These are phyloP conservation scores for Polyploca ridens DNA, from an alignment of 2,888 invertebrate species.

Conservation along the genomic window DNA sequence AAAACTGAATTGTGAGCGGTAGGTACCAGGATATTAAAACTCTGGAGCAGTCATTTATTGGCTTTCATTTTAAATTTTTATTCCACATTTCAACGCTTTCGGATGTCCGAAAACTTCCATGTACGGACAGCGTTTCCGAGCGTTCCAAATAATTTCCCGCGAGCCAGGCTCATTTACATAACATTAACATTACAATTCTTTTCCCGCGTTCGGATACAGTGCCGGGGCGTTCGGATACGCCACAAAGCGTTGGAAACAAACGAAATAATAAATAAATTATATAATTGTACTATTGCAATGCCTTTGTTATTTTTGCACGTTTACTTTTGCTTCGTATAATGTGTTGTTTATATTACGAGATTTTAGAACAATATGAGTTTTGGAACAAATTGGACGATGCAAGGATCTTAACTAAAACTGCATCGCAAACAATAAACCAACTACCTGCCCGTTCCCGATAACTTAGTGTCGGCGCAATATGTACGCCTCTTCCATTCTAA, in stretches of 20 bases:
- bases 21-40: too few species aligned
- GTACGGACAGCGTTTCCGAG: neutral
- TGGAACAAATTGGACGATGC: too few species aligned
- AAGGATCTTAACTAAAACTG: too few species aligned
- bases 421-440: too few species aligned
- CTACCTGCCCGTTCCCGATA: too few species aligned
- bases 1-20: too few species aligned
- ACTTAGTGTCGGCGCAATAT: too few species aligned
- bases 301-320: constrained; percentile 25
- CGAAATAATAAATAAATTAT: constrained; percentile 30
- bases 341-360: neutral
- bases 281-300: constrained; percentile 33
- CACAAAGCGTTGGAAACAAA: constrained; percentile 29
- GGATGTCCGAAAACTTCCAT: neutral
- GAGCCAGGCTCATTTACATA: constrained; percentile 50
- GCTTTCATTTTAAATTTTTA: neutral
- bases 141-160: constrained; percentile 36
- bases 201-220: constrained; percentile 16
- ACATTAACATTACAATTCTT: constrained; percentile 61
- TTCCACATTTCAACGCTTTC: neutral
- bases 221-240: neutral
- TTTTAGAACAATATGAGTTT: neutral
- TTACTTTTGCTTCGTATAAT: neutral
- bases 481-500: too few species aligned
- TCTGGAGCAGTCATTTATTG: too few species aligned